A percentile compares a stretch with the other conserved stretches of the same genome.
phyloP scores from a whole-genome alignment of 2,797 vertebrate genomes.

The Anas bernieri region DNA sequence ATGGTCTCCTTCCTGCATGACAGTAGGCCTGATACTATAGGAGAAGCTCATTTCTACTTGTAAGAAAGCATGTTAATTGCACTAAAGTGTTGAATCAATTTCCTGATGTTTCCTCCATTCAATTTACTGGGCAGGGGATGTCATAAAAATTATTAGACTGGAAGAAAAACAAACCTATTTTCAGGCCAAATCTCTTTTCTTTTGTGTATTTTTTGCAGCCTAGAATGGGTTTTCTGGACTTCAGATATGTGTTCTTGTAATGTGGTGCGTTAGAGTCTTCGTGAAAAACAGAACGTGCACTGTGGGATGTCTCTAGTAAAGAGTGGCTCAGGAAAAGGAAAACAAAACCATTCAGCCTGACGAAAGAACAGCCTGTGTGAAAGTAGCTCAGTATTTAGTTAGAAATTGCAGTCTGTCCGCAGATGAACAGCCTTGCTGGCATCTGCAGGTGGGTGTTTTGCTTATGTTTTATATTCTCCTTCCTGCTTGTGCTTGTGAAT shows the following conservation, averaged over 20 bases:
- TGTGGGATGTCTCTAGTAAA: slow-evolving; percentile 52
- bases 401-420: slow-evolving; percentile 50
- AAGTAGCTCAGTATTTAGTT: slow-evolving; percentile 58
- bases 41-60: neutral
- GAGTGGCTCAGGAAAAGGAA: slow-evolving; percentile 48
- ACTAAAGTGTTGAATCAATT: neutral
- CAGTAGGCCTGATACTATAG: neutral
- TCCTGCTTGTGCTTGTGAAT: slow-evolving; percentile 32
- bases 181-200: neutral
- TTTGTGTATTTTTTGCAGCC: neutral
- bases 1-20: neutral
- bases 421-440: slow-evolving; percentile 54
- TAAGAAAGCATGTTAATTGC: neutral
- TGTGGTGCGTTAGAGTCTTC: neutral
- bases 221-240: slow-evolving; percentile 32
- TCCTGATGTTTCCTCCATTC: neutral
- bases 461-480: slow-evolving; percentile 50
- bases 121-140: neutral
- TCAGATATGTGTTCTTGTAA: slow-evolving; percentile 30
- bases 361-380: slow-evolving; percentile 47
- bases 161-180: neutral
- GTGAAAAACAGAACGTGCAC: slow-evolving; percentile 60
- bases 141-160: slow-evolving; percentile 3
- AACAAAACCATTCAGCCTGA: slow-evolving; percentile 61
- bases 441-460: slow-evolving; percentile 67